Evolutionary conservation across 2,113 vertebrate species (phyloP).

Genomic region (Cyphomyrus plagiostoma): DNA sequence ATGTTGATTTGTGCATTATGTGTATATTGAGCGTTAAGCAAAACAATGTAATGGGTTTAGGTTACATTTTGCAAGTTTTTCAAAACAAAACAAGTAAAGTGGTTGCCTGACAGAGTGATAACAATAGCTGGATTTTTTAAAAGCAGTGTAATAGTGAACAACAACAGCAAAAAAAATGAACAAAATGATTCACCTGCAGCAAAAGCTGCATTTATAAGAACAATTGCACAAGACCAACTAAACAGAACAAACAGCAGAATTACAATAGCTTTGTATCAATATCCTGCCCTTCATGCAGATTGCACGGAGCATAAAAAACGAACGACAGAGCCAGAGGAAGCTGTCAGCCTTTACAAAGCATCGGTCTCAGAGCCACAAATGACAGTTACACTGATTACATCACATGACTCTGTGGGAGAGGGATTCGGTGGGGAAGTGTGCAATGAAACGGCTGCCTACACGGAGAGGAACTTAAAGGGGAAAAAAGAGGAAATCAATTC

Average conservation of each 20-base stretch:
- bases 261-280: slow-evolving; percentile 37
- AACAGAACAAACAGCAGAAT: slow-evolving; percentile 48
- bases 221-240: slow-evolving; percentile 33
- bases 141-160: slow-evolving; percentile 14
- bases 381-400: slow-evolving; percentile 57
- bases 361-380: slow-evolving; percentile 45
- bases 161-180: background rate
- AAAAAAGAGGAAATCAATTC: slow-evolving; percentile 30
- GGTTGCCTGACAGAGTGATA: slow-evolving; percentile 30
- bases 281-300: slow-evolving; percentile 57
- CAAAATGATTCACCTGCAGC: slow-evolving; percentile 4
- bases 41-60: slow-evolving; percentile 55
- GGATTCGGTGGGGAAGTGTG: slow-evolving; percentile 30
- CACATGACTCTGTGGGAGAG: slow-evolving; percentile 43
- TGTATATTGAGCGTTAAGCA: slow-evolving; percentile 35
- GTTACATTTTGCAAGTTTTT: slow-evolving; percentile 54
- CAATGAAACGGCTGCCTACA: slow-evolving; percentile 49
- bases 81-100: slow-evolving; percentile 47
- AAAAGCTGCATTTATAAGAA: slow-evolving; percentile 28
- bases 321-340: slow-evolving; percentile 22
- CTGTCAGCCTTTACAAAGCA: slow-evolving; percentile 33
- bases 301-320: slow-evolving; percentile 36
- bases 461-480: slow-evolving; percentile 34
- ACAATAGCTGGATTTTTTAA: background rate
- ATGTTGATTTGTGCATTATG: slow-evolving; percentile 19